Evolutionary conservation across 1,140 invertebrate species (phyloP).

Genomic region (Dufourea novaeangliae): DNA sequence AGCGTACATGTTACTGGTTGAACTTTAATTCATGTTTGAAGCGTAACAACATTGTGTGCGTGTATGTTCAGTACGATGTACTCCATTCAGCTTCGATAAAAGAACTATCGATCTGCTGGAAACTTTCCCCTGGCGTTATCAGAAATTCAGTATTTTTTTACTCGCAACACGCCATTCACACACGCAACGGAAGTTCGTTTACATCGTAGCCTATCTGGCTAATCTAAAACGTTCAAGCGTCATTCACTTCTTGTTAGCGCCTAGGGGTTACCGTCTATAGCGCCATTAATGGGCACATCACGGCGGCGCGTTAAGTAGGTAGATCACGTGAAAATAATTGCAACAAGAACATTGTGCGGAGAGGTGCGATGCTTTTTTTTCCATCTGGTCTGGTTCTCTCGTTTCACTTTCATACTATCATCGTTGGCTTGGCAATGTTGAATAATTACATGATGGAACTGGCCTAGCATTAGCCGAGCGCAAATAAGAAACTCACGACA

Average conservation of each 20-base stretch:
- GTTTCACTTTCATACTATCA: slow-evolving; percentile 38
- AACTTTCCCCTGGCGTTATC: background rate
- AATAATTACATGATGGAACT: background rate
- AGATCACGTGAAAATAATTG: slow-evolving; percentile 65
- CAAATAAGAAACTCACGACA: slow-evolving; percentile 7
- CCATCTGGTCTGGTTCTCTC: background rate
- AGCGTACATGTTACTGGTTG: background rate
- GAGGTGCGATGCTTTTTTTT: slow-evolving; percentile 31
- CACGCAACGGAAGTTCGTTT: slow-evolving; percentile 56
- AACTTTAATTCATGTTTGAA: background rate
- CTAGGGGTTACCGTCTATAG: slow-evolving; percentile 68
- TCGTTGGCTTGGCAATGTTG: background rate
- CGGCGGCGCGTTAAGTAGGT: slow-evolving; percentile 65
- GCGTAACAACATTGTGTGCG: too few species aligned
- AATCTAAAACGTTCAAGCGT: slow-evolving; percentile 72
- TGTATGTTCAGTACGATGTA: background rate
- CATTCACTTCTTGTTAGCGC: slow-evolving; percentile 73
- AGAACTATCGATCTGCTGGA: background rate
- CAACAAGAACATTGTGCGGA: slow-evolving; percentile 15
- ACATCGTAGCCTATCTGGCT: slow-evolving; percentile 62
- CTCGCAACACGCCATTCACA: slow-evolving; percentile 20
- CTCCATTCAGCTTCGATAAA: background rate
- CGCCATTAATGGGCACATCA: slow-evolving; percentile 68
- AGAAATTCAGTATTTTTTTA: slow-evolving; percentile 1
- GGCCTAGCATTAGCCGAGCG: background rate